Conservation (phyloP, 2,113 vertebrate species). For the Dicrurus megarhynchus region DNA sequence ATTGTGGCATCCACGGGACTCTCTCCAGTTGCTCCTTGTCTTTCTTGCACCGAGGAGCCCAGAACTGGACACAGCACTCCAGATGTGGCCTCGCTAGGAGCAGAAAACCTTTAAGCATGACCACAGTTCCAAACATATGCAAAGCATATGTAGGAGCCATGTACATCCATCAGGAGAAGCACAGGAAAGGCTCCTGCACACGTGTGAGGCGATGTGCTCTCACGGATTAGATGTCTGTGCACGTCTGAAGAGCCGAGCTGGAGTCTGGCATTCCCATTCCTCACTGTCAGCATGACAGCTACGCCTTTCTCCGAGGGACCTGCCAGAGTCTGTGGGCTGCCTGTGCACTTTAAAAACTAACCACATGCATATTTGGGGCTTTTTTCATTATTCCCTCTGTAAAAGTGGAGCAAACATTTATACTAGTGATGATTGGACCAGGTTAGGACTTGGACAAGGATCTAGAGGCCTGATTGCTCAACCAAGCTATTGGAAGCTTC, state of each 20-base stretch:
- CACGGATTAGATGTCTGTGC: neutral
- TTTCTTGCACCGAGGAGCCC: neutral
- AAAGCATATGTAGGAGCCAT: neutral
- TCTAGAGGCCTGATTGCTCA: conserved; percentile 30
- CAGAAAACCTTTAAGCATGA: neutral
- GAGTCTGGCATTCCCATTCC: neutral
- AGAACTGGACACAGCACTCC: neutral
- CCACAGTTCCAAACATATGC: neutral
- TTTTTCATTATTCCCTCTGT: neutral
- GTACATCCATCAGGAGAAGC: neutral
- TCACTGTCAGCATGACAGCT: neutral
- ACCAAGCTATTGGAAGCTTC: conserved; percentile 14
- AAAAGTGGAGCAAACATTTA: neutral
- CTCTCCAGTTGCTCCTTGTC: neutral
- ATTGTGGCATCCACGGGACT: neutral
- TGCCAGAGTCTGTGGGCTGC: neutral
- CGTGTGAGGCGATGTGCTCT: neutral
- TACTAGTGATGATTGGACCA: neutral
- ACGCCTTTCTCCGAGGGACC: neutral
- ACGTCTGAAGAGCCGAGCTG: neutral
- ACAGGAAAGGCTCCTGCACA: neutral
- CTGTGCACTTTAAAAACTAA: neutral
- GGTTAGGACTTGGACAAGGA: conserved; percentile 38
- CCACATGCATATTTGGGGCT: neutral
- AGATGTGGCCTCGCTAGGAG: neutral